Evolutionary conservation across 2,113 vertebrate species (phyloP).

Genomic region (Steatornis caripensis): DNA sequence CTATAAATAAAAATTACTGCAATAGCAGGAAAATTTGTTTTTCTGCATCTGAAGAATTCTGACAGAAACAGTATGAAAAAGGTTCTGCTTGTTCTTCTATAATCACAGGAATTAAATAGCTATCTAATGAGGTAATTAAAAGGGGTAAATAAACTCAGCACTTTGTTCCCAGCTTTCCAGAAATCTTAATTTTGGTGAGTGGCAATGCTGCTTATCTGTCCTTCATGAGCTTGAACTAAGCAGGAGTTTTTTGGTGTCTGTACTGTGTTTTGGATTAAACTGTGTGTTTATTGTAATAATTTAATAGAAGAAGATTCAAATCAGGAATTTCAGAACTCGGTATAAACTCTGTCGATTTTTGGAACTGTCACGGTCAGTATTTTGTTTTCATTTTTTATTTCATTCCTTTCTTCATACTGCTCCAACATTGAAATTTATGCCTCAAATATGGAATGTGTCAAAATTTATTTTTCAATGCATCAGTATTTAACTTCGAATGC

Average conservation of each 20-base stretch:
- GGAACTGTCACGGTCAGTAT: neutral
- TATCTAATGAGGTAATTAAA: neutral
- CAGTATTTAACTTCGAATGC: neutral
- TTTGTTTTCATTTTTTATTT: neutral
- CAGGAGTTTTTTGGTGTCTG: neutral
- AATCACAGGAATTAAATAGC: neutral
- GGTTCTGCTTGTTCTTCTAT: neutral
- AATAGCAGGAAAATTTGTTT: neutral
- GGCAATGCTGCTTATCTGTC: neutral
- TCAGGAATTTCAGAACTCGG: neutral
- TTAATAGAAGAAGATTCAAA: neutral
- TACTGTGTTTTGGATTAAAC: neutral
- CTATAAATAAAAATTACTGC: slow-evolving; percentile 24
- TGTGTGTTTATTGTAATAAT: neutral
- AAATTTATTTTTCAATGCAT: neutral
- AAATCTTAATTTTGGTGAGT: neutral
- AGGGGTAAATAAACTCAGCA: neutral
- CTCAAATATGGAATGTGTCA: neutral
- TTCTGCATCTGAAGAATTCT: neutral
- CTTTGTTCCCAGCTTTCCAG: neutral
- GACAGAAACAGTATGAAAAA: neutral
- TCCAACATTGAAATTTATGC: neutral
- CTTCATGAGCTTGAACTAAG: neutral
- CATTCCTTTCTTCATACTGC: neutral
- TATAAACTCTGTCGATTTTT: neutral